Percentiles rank a stretch among this genome's conserved stretches.
Conservation (phyloP, 2,797 vertebrate genomes). For the Cuculus canorus region DNA sequence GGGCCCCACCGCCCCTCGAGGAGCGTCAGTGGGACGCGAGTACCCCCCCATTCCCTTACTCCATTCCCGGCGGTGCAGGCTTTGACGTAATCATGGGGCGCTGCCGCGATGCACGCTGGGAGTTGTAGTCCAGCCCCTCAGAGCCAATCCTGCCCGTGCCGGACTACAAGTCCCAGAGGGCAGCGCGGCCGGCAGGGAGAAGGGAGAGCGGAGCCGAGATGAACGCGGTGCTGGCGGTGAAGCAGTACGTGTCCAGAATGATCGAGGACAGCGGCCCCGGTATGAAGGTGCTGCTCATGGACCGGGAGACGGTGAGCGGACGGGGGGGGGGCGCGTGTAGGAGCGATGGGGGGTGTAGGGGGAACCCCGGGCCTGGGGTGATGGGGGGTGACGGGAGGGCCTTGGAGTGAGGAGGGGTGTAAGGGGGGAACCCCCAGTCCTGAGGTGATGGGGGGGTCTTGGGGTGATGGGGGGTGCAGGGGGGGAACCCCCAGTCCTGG, state of each 20-base stretch:
- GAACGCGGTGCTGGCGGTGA: constrained; percentile 95
- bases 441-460: no score
- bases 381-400: no score
- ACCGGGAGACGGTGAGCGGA: constrained; percentile 90
- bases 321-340: background rate
- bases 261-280: constrained; percentile 95
- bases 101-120: background rate
- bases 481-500: no score
- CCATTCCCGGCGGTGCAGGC: no score
- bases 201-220: constrained; percentile 67
- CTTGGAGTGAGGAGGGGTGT: no score
- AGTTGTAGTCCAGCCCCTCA: background rate
- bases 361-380: background rate
- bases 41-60: no score
- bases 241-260: constrained; percentile 95
- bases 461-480: no score
- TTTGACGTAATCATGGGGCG: no score
- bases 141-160: background rate
- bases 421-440: no score
- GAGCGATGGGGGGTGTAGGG: no score
- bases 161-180: background rate
- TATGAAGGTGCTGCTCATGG: constrained; percentile 97
- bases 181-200: background rate
- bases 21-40: no score
- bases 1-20: no score